Base-by-base conservation (phyloP, 2,888 invertebrate species). In the Lithosia quadra region DNA sequence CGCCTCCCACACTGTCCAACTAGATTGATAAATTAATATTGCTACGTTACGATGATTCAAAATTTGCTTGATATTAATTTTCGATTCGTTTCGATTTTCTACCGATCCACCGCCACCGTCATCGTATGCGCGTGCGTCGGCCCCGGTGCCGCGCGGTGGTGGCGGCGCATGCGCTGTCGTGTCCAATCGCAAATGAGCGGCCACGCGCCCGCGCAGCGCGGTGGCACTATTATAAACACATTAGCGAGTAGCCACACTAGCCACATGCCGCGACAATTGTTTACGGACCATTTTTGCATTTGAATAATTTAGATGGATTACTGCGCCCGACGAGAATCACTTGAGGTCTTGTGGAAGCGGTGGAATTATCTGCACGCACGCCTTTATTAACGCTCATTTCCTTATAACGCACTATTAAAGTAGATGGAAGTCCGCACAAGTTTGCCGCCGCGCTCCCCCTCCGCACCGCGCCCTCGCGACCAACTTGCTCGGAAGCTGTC, bases 291-390 rank as follows among this genome's bases (percentile, higher is more conserved):
- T 88, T 85, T 84, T 81, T 81, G 79, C 81, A 88, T 90, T 88
- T 87, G 80, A 88, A 89, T 89, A 86, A 88, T 89, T 84, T 84
- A 85, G 85, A 88, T 86, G 78, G 84, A 86, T 86, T 34, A 34
- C 55, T 36, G 53, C 28, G 59, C 36, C 28, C 53, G 57, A 55
- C 64, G 64, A 60, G 59, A 68, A 39, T 64, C 64, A 68, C 64
- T 60, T 63, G 53, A n/a, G 81, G 71, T 73, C 60, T 63, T 69
- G 68, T 68, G 71, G 62, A 36, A 63, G 15, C 13, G 49, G 7
- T 34, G 53, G 15, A 57, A 65, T 69, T 69, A 66, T 62, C 65
- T 60, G 67, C 64, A 67, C 59, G 65, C 67, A 56, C 61, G 34
- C 60, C 18, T 71, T 57, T 68, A 63, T 68, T 59, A 67, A 63